Evolutionary conservation across 2,888 invertebrate species (phyloP).

Genomic region (Brenthis hecate): DNA sequence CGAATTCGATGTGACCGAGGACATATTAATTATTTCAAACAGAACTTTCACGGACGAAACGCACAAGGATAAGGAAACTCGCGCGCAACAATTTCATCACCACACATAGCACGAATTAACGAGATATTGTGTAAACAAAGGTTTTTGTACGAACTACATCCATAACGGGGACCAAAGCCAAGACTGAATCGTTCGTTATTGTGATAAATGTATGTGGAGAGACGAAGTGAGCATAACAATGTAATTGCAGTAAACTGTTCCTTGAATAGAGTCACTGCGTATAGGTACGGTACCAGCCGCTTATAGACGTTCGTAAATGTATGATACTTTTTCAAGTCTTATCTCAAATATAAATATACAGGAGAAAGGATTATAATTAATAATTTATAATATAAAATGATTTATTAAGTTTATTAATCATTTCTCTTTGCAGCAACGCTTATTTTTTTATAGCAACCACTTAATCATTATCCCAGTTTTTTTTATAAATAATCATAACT

Average conservation of each 20-base stretch:
- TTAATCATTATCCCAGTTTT: too few species aligned
- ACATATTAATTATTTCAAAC: slow-evolving; percentile 63
- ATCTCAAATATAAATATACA: not conserved
- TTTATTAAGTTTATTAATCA: not conserved
- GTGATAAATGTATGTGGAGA: slow-evolving; percentile 69
- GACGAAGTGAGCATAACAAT: slow-evolving; percentile 79
- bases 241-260: slow-evolving; percentile 79
- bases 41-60: slow-evolving; percentile 40
- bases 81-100: slow-evolving; percentile 42
- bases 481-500: too few species aligned
- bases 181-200: slow-evolving; percentile 71
- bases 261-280: slow-evolving; percentile 70
- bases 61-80: slow-evolving; percentile 36
- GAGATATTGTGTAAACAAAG: slow-evolving; percentile 48
- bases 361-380: not conserved
- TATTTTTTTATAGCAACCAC: too few species aligned
- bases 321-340: slow-evolving; percentile 9
- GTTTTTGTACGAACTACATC: slow-evolving; percentile 57
- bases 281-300: slow-evolving; percentile 41
- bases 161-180: slow-evolving; percentile 68
- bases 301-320: slow-evolving; percentile 25
- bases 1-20: slow-evolving; percentile 75
- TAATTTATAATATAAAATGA: not conserved
- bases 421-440: too few species aligned
- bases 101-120: slow-evolving; percentile 46